Base-by-base conservation (phyloP, 1,140 invertebrate species). In the Drosophila subobscura region DNA sequence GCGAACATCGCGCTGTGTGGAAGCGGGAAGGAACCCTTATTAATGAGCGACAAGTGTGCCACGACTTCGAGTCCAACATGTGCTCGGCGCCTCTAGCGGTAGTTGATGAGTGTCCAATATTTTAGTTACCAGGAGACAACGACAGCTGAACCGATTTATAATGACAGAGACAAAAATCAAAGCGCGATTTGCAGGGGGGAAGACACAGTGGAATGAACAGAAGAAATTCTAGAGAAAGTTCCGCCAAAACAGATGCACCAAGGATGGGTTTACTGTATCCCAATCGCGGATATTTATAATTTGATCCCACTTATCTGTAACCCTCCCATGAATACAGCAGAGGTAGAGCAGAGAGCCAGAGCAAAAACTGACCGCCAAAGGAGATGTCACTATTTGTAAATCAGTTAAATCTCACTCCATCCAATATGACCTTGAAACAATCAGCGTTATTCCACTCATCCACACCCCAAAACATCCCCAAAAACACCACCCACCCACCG, bases 31-130 rank as follows among this genome's bases (percentile, higher is more conserved):
- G 64, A 74, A 86, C 60, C 72, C 77, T 86, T 78, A 86, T 88
- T 86, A 88, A 86, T 88, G 74, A 81, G 74, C 81, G 77, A 88
- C 74, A 88, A 88, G 83, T 78, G 77, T 86, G 77, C 74, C 58
- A 63, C 58, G 54, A 55, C 64, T 74, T 63, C 33, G 40, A 60
- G 79, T 73, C 72, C 50, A 72, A 84, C 75, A 77, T 77, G 75
- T 77, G 63, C 55, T 50, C 41, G 41, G 20, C 41, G 33, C 4
- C 14, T 63, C 45, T 41, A 37, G 37, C 40, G 51, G 41, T 88
- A 58, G 58, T 81, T 88, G 77, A 86, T 86, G 83, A 73, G 60
- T 78, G 68, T 63, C 83, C 58, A 88, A 86, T 86, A 86, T 81
- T 75, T 81, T 86, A 75, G 65, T 63, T 47, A 46, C 25, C 42